Percentiles rank a stretch among this genome's conserved stretches.
Evolutionary conservation across 1,140 invertebrate species (phyloP).

Genomic region (Metaphire vulgaris): DNA sequence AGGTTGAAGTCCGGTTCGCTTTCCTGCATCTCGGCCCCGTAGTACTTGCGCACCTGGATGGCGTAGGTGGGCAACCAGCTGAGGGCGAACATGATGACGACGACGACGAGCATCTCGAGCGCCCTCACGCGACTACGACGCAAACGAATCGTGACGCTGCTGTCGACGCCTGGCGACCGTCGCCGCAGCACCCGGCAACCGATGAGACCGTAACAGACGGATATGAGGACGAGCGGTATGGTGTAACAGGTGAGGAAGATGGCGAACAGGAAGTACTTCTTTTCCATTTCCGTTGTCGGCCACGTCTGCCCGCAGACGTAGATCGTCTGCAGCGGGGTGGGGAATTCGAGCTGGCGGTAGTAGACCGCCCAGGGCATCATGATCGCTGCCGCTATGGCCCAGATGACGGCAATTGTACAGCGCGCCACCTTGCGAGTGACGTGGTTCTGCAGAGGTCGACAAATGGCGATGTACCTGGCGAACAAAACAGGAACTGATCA

Average conservation of each 20-base stretch:
- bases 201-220: slow-evolving; percentile 83
- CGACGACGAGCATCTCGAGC: slow-evolving; percentile 90
- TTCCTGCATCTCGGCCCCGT: slow-evolving; percentile 23
- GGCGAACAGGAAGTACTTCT: slow-evolving; percentile 78
- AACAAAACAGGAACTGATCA: not conserved
- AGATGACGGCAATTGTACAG: slow-evolving; percentile 81
- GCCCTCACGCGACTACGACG: slow-evolving; percentile 55
- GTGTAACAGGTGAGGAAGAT: slow-evolving; percentile 85
- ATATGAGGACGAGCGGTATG: slow-evolving; percentile 80
- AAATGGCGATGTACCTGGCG: slow-evolving; percentile 81
- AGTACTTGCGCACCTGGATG: slow-evolving; percentile 37
- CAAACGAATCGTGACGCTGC: not conserved
- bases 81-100: slow-evolving; percentile 85
- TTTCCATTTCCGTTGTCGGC: slow-evolving; percentile 59
- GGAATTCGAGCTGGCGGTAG: slow-evolving; percentile 59
- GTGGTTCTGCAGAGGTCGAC: slow-evolving; percentile 83
- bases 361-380: slow-evolving; percentile 83
- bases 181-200: slow-evolving; percentile 54
- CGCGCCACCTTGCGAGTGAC: slow-evolving; percentile 77
- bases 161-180: not conserved
- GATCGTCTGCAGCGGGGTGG: slow-evolving; percentile 28
- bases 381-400: slow-evolving; percentile 73
- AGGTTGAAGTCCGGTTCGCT: slow-evolving; percentile 5
- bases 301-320: slow-evolving; percentile 36
- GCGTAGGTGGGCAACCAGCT: slow-evolving; percentile 88